Evolutionary conservation across 2,797 vertebrate genomes (phyloP), one percentile per base, ranked within the genome.

Genomic region (Pangasius mekongensis): DNA sequence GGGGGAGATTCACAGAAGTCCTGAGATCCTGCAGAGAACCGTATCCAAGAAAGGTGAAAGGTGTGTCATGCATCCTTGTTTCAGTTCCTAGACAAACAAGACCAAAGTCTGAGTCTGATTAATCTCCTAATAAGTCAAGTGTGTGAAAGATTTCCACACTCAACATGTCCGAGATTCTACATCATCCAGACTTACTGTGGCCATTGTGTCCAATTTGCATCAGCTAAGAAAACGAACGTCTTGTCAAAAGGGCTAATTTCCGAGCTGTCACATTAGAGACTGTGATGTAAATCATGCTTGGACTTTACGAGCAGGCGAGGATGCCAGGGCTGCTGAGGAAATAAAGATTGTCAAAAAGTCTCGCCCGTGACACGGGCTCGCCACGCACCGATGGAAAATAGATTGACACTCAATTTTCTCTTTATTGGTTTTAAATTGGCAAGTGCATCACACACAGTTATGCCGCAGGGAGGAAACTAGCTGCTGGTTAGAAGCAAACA

Each of bases 211-310:
- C 73, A n/a, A 54, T 66, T 39, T 90, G 77, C 92, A n/a, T 47
- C 7, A 2, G 60, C 60, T 66, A 83, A 18, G 60, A 49, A 83
- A 66, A 83, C 24, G 89, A 84, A 89, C 88, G 87, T 81, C 77
- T 74, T 60, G 77, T 80, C 77, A 54, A 80, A 80, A 39, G 52
- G 58, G 83, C 90, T 89, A 91, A 93, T 94, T 92, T 90, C 90
- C 85, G 69, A 86, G 83, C 92, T 92, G 93, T 92, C 92, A 84
- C 88, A 87, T 93, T 90, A 92, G 88, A 58, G 77, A 78, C 67
- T 74, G 47, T 73, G 88, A 60, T 43, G 89, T 91, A 92, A 93
- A 94, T 94, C 91, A 92, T 5, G n/a, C 20, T 33, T 62, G 49
- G 52, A 47, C 49, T 90, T 93, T 89, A 92, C 67, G 77, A 85